Conservation (phyloP, 1,140 invertebrate genomes). For the Drosophila pruinosa region DNA sequence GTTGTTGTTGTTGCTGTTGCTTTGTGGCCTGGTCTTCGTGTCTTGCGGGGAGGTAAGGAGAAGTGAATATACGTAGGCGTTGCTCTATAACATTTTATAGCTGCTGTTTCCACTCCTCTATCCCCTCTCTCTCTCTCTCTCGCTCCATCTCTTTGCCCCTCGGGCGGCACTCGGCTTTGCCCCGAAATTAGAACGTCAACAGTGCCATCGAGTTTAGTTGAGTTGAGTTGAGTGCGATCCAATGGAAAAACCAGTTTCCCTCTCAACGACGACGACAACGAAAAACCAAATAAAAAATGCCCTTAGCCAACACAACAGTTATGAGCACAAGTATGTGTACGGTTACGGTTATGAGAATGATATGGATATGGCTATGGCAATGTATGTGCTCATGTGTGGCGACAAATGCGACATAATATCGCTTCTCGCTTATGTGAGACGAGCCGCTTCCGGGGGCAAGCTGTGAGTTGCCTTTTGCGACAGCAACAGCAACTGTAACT, state of each 20-base stretch:
- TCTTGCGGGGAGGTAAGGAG: slow-evolving; percentile 29
- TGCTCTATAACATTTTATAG: slow-evolving; percentile 41
- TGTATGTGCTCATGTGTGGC: neutral
- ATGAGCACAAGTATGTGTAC: slow-evolving; percentile 17
- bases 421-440: slow-evolving; percentile 24
- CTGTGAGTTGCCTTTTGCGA: slow-evolving; percentile 11
- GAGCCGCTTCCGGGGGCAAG: slow-evolving; percentile 22
- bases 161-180: slow-evolving; percentile 17
- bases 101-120: slow-evolving; percentile 9
- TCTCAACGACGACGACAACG: neutral
- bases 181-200: slow-evolving; percentile 54
- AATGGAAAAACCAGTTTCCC: slow-evolving; percentile 49
- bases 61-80: slow-evolving; percentile 37
- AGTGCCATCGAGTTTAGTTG: too few species aligned
- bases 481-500: neutral
- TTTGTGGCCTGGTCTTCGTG: slow-evolving; percentile 22
- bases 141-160: neutral
- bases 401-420: slow-evolving; percentile 39
- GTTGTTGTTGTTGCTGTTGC: neutral
- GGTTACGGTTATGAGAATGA: slow-evolving; percentile 14
- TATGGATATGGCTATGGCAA: neutral
- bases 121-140: neutral
- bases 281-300: slow-evolving; percentile 20
- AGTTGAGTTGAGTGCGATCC: slow-evolving; percentile 25
- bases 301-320: slow-evolving; percentile 41